phyloP scores from a whole-genome alignment of 1,140 invertebrate species.

The Rhynchophorus ferrugineus region DNA sequence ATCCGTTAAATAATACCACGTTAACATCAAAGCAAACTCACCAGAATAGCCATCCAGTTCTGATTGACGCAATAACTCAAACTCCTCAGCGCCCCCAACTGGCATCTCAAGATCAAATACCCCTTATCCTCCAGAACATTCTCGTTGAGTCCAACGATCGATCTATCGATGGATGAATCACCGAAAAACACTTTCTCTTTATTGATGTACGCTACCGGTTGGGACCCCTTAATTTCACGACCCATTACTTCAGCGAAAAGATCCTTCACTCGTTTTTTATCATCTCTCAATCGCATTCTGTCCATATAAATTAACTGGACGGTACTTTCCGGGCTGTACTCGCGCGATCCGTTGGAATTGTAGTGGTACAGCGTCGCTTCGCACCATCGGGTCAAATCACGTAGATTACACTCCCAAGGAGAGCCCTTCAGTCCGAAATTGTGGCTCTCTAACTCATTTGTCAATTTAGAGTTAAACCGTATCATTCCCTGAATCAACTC shows the following conservation, averaged over 20 bases:
- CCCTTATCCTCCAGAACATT: conserved; percentile 41
- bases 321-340: conserved; percentile 29
- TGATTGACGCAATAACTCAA: conserved; percentile 77
- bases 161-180: conserved; percentile 47
- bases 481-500: conserved; percentile 68
- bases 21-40: conserved; percentile 51
- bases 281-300: conserved; percentile 66
- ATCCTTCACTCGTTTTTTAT: conserved; percentile 57
- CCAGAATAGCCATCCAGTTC: conserved; percentile 88
- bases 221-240: conserved; percentile 43
- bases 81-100: conserved; percentile 60
- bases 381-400: conserved; percentile 92
- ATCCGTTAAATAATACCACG: not conserved
- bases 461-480: conserved; percentile 67
- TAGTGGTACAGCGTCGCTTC: conserved; percentile 46
- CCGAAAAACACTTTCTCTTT: conserved; percentile 50
- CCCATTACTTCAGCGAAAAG: conserved; percentile 55
- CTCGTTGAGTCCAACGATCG: conserved; percentile 40
- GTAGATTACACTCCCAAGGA: conserved; percentile 95
- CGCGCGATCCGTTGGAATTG: conserved; percentile 10
- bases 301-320: conserved; percentile 72
- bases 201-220: conserved; percentile 47
- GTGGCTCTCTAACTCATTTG: conserved; percentile 53
- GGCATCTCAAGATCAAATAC: conserved; percentile 57
- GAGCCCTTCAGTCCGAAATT: conserved; percentile 68